phyloP scores from a whole-genome alignment of 2,797 vertebrate genomes.

The Vireo griseus region DNA sequence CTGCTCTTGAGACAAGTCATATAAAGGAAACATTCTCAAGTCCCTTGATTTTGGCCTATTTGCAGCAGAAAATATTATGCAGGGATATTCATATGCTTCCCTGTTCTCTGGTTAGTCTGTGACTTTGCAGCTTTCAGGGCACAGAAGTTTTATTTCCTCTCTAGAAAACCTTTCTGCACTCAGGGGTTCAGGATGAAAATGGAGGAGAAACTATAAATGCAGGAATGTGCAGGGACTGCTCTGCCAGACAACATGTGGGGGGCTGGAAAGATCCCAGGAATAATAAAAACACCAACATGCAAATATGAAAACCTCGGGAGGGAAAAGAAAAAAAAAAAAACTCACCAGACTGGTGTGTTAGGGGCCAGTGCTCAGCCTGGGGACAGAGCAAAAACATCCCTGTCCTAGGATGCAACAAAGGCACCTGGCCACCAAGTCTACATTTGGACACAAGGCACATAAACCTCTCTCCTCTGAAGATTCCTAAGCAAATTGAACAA shows the following conservation, averaged over 20 bases:
- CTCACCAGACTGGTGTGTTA: not conserved
- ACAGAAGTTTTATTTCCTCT: not conserved
- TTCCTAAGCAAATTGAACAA: not conserved
- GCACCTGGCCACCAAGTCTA: not conserved
- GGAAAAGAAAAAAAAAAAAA: not conserved
- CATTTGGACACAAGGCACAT: not conserved
- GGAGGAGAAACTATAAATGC: not conserved
- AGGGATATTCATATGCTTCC: not conserved
- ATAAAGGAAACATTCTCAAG: not conserved
- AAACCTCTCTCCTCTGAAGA: not conserved
- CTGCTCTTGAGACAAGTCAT: not conserved
- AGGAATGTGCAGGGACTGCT: not conserved
- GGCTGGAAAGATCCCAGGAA: not conserved
- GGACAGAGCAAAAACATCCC: not conserved
- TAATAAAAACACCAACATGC: not conserved
- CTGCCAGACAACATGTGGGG: not conserved
- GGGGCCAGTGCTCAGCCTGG: not conserved
- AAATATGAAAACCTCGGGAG: not conserved
- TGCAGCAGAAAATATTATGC: not conserved
- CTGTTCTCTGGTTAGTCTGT: not conserved
- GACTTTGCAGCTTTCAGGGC: not conserved
- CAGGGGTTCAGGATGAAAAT: not conserved
- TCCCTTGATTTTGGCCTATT: not conserved
- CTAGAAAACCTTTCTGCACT: not conserved
- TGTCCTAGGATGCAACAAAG: accelerated